Evolutionary conservation across 2,797 vertebrate genomes (phyloP), one percentile per base, ranked within the genome.

Genomic region (Sebastes jordani): DNA sequence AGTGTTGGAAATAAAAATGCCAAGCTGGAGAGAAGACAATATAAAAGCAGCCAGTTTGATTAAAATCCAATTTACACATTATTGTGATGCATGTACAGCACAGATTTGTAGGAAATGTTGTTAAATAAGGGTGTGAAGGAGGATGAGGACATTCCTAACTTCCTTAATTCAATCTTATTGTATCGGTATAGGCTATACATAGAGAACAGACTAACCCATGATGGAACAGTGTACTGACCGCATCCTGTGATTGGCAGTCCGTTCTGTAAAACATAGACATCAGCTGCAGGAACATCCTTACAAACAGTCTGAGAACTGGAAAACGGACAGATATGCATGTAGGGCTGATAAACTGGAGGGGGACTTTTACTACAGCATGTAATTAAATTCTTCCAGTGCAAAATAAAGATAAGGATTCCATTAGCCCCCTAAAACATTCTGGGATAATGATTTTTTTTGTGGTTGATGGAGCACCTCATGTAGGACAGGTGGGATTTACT

Each of bases 371-470:
- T 80, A 80, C 83, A 73, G 81, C 74, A 84, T 86, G 83, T 93
- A 94, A 95, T 95, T 94, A 93, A 92, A 92, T 92, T 92, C 88
- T 89, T 82, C 82, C 71, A 72, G 86, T 93, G 93, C 89, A 92
- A 95, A 95, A 94, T 92, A 94, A 92, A 95, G 95, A 95, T 95
- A 95, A 96, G 93, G 91, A 94, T 93, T 95, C 94, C 92, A 95
- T 95, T 95, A 95, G 91, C 82, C 87, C 90, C 88, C 89, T 95
- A 95, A 95, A 95, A 95, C 94, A 95, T 94, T 92, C 90, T 34
- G 18, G 88, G 90, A 95, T 94, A 95, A 94, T 95, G 86, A 90
- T 89, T 92, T 92, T 52, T 49, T 93, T 65, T 90, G 91, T 80
- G 93, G 91, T 92, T 95, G 93, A 93, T 92, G 92, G 91, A 94